phyloP scores from a whole-genome alignment of 2,888 invertebrate species.

The Cheilosia impressa region DNA sequence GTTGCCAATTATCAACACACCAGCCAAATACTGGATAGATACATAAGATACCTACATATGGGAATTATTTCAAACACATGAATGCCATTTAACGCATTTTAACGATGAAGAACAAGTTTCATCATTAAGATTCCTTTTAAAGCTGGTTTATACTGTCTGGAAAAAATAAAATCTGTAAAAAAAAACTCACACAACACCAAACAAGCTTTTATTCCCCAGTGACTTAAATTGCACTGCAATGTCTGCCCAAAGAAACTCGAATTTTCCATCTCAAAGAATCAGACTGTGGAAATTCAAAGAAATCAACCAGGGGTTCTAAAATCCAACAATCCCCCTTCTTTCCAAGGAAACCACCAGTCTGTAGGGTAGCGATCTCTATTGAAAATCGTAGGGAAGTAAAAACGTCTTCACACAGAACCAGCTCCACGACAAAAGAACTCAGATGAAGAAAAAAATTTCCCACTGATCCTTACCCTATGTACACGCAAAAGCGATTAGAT shows the following conservation, averaged over 20 bases:
- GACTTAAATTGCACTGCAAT: neutral
- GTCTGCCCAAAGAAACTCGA: slow-evolving; percentile 4
- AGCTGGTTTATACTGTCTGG: slow-evolving; percentile 25
- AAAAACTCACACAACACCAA: neutral
- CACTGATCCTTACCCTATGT: slow-evolving; percentile 63
- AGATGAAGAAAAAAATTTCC: slow-evolving; percentile 44
- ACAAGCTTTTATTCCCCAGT: slow-evolving; percentile 9
- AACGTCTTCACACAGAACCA: slow-evolving; percentile 49
- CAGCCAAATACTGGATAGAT: slow-evolving; percentile 1
- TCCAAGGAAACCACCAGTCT: neutral
- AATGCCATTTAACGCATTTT: slow-evolving; percentile 56
- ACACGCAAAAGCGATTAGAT: slow-evolving; percentile 63
- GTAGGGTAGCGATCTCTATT: slow-evolving; percentile 9
- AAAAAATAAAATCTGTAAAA: slow-evolving; percentile 1
- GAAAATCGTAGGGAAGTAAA: slow-evolving; percentile 20
- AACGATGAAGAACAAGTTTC: slow-evolving; percentile 56
- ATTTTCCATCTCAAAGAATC: neutral
- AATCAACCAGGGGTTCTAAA: neutral
- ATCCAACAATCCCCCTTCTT: slow-evolving; percentile 8
- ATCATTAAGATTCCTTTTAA: slow-evolving; percentile 22
- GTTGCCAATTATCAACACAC: slow-evolving; percentile 11
- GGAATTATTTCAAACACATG: slow-evolving; percentile 24
- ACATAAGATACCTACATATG: slow-evolving; percentile 14
- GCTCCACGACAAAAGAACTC: slow-evolving; percentile 47
- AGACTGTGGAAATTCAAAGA: too few relatives aligned